These are phyloP conservation scores for Megaleporinus macrocephalus DNA, from an alignment of 2,113 vertebrate species.

Conservation along the genomic window DNA sequence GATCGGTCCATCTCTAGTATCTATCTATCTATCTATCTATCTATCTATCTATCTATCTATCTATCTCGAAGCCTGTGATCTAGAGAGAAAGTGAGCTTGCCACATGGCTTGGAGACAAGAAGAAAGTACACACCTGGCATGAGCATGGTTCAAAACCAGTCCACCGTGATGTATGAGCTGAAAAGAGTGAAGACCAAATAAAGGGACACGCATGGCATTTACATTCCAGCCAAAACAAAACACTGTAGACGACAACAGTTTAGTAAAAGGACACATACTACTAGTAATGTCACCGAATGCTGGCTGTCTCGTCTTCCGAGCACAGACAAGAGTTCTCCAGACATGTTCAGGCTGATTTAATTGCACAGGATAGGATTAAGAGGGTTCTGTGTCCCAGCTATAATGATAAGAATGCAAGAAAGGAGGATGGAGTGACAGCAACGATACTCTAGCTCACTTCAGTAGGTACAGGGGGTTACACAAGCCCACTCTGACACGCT, in stretches of 20 bases:
- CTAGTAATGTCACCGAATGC: neutral
- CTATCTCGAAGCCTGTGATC: too few relatives aligned
- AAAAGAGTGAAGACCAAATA: too few relatives aligned
- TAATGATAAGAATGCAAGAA: constrained; percentile 41
- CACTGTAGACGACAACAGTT: neutral
- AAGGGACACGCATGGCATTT: neutral
- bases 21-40: too few relatives aligned
- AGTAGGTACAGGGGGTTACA: constrained; percentile 6
- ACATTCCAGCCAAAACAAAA: neutral
- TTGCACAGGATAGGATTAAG: constrained; percentile 46
- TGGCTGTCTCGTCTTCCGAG: neutral
- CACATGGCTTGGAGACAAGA: neutral
- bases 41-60: too few relatives aligned
- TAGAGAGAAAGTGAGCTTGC: neutral
- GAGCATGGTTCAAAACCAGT: neutral
- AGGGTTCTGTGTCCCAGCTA: constrained; percentile 52
- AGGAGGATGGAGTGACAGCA: constrained; percentile 18
- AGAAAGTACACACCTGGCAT: neutral
- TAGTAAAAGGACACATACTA: neutral
- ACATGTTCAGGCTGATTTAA: constrained; percentile 52
- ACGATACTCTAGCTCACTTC: constrained; percentile 36
- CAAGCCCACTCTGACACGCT: constrained; percentile 26
- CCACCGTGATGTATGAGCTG: too few relatives aligned
- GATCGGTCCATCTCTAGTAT: too few relatives aligned
- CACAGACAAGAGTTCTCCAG: constrained; percentile 17